phyloP scores from a whole-genome alignment of 2,797 vertebrate genomes.

The Acanthurus lineatus region DNA sequence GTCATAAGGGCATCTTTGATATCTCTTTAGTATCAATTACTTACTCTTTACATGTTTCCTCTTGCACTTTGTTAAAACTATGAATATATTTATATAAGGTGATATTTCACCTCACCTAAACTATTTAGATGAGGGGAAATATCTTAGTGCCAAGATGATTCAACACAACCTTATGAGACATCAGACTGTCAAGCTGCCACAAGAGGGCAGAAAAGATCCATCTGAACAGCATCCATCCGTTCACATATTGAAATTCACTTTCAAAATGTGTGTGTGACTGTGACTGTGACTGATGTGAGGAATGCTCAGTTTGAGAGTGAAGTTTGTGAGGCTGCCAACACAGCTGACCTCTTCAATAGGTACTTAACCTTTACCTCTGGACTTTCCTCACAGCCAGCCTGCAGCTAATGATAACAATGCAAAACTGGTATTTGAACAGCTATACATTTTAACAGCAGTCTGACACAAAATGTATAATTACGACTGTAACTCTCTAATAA shows the following conservation, averaged over 20 bases:
- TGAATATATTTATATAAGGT: background rate
- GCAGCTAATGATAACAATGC: background rate
- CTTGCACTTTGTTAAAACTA: background rate
- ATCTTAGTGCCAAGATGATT: background rate
- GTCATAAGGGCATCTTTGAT: no score
- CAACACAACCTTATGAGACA: background rate
- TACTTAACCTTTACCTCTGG: background rate
- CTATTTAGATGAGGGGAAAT: no score
- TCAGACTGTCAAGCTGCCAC: background rate
- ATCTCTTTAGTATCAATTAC: background rate
- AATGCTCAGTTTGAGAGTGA: constrained; percentile 11
- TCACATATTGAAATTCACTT: background rate
- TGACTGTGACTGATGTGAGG: constrained; percentile 21
- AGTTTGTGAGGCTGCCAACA: background rate
- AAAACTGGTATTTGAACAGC: background rate
- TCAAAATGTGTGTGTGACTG: background rate
- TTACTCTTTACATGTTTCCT: background rate
- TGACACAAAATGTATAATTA: no score
- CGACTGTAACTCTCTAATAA: background rate
- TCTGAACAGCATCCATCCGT: background rate
- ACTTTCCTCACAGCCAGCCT: background rate
- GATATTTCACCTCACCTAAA: no score
- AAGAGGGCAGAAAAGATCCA: constrained; percentile 23
- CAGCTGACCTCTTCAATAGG: background rate
- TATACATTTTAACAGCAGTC: no score